phyloP scores from a whole-genome alignment of 2,113 vertebrate species.

The Lipotes vexillifer region DNA sequence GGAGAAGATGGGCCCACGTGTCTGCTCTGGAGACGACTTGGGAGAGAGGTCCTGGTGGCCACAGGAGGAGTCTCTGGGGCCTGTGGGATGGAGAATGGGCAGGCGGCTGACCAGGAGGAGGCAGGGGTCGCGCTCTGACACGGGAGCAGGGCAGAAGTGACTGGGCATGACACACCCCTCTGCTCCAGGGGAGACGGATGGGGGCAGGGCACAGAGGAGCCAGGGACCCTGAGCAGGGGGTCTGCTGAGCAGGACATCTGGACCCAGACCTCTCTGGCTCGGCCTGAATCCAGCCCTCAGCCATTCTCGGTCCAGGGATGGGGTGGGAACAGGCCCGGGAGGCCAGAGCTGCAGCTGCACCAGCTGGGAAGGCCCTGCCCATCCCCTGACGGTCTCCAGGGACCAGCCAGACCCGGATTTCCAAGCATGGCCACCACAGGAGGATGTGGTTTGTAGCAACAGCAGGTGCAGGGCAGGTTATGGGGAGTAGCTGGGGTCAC shows the following conservation, averaged over 20 bases:
- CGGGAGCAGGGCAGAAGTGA: not conserved
- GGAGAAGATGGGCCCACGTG: not conserved
- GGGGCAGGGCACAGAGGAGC: not conserved
- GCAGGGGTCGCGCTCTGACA: not conserved
- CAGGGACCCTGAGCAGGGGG: not conserved
- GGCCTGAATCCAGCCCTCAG: not conserved
- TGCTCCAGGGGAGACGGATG: not conserved
- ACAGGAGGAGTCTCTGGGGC: not conserved
- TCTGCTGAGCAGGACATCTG: not conserved
- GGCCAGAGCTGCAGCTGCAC: not conserved
- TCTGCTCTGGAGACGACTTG: not conserved
- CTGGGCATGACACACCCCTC: not conserved
- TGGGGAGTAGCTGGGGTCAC: not conserved
- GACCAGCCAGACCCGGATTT: not conserved
- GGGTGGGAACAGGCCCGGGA: not conserved
- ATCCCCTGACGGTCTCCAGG: not conserved
- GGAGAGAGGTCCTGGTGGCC: not conserved
- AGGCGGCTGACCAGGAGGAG: not conserved
- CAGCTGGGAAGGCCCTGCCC: not conserved
- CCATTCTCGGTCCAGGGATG: not conserved
- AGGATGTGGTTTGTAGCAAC: not conserved
- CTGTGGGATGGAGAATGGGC: not conserved
- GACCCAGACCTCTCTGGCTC: not conserved
- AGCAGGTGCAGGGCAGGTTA: not conserved
- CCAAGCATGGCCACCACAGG: fast-evolving